phyloP scores from a whole-genome alignment of 2,113 vertebrate species.

The Psephotus haematonotus region DNA sequence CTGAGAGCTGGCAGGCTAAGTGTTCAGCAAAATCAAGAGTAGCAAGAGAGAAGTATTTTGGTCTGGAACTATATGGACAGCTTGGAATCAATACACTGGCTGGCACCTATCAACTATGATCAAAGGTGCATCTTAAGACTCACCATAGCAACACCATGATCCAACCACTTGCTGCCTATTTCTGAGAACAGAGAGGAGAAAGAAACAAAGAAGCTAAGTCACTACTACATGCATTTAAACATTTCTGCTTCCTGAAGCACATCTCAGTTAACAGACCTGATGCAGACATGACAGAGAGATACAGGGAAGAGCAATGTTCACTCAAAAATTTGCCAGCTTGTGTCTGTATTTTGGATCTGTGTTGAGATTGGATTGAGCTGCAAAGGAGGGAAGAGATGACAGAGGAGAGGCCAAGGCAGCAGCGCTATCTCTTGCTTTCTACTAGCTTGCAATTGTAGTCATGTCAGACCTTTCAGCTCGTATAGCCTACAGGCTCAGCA shows the following conservation, averaged over 20 bases:
- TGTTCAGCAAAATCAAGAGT: neutral
- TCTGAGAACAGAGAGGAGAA: neutral
- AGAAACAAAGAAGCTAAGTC: neutral
- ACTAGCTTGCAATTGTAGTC: neutral
- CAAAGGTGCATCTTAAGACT: conserved; percentile 19
- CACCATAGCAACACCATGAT: conserved; percentile 33
- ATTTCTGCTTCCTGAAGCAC: neutral
- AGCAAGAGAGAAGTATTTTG: neutral
- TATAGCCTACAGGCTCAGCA: accelerated
- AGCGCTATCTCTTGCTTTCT: neutral
- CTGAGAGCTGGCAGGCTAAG: neutral
- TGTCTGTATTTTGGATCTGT: neutral
- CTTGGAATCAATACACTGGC: conserved; percentile 9
- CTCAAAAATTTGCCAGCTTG: neutral
- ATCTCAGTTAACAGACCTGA: neutral
- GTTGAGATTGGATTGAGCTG: neutral
- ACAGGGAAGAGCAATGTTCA: neutral
- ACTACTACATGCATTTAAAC: neutral
- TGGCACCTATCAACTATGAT: neutral
- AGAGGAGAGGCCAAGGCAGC: neutral
- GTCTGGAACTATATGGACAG: neutral
- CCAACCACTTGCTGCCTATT: neutral
- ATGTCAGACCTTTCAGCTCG: neutral
- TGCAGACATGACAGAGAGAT: neutral
- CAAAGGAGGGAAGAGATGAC: neutral